Evolutionary conservation across 2,888 invertebrate genomes (phyloP), one percentile per base, ranked within the genome.

Genomic region (Yponomeuta evonymella): DNA sequence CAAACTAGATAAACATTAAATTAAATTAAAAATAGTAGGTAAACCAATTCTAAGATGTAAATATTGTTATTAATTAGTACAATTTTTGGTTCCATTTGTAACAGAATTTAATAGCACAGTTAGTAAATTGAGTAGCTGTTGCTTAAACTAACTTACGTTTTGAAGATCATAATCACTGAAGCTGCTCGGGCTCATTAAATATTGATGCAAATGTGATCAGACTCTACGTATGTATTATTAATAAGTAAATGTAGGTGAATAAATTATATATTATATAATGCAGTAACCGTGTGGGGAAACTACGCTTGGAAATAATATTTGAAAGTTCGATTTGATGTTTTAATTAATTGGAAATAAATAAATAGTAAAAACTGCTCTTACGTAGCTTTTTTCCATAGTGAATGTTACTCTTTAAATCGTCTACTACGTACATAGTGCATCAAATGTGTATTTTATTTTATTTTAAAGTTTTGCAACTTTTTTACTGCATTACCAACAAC

Each of bases 271-370:
- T n/a, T n/a, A 36, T 67, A 67, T 67, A 67, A 66, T 67, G 70
- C 72, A 70, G 70, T 70, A 71, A 89, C 86, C 85, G 89, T 90
- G 89, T 90, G 91, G 91, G 91, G 91, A 92, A 92, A 92, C 91
- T 92, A 92, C 91, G 91, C 91, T 92, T 92, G 86, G 86, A 87
- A 84, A 84, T 81, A 84, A 85, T 86, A 83, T 85, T 90, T 88
- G 86, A 86, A 86, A 84, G 78, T 83, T 84, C 81, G 79, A 89
- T 84, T 87, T 81, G 87, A 86, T 87, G 88, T 90, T 79, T 83
- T 84, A 36, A 84, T 82, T 85, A 85, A 87, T 83, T 83, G 75
- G 72, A 71, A 43, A 72, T 70, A 75, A 74, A 77, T 65, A 12
- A 70, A 70, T 76, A 75, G 75, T 80, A 82, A 81, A 79, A 64